A percentile compares a stretch with the other conserved stretches of the same genome.
Evolutionary conservation across 2,888 invertebrate species (phyloP).

Genomic region (Gonocerus acuteangulatus): DNA sequence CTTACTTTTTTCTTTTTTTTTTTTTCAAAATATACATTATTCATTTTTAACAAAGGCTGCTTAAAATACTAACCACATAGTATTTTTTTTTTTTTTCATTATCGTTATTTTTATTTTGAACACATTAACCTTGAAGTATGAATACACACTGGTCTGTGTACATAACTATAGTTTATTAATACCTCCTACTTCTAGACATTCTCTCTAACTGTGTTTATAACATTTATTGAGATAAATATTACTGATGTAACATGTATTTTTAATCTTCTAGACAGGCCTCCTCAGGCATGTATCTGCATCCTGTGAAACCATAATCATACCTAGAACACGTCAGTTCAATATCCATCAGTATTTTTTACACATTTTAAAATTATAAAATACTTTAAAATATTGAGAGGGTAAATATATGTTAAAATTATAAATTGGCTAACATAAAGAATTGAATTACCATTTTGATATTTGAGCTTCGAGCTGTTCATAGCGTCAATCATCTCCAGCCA

Average conservation of each 20-base stretch:
- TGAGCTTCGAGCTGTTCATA: slow-evolving; percentile 29
- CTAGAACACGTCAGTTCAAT: background rate
- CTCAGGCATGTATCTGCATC: slow-evolving; percentile 32
- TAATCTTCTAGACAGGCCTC: slow-evolving; percentile 29
- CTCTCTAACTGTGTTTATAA: slow-evolving; percentile 10
- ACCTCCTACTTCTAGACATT: slow-evolving; percentile 6
- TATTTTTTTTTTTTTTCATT: too few species aligned
- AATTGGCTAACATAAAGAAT: background rate
- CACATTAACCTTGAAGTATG: too few species aligned
- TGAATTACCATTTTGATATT: slow-evolving; percentile 36
- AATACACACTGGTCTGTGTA: slow-evolving; percentile 1
- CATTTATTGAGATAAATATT: too few species aligned
- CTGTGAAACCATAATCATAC: slow-evolving; percentile 31
- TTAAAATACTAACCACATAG: too few species aligned
- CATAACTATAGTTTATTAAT: background rate
- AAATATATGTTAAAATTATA: too few species aligned
- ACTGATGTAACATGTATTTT: too few species aligned
- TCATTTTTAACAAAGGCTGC: too few species aligned
- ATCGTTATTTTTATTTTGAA: too few species aligned
- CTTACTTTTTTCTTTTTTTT: too few species aligned
- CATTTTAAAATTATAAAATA: background rate
- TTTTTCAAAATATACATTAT: too few species aligned
- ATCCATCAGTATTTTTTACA: background rate
- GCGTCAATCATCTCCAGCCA: slow-evolving; percentile 50
- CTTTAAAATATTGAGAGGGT: too few species aligned